A percentile compares a stretch with the other conserved stretches of the same genome.
Conservation (phyloP, 1,140 invertebrate species). For the Drosophila teissieri region DNA sequence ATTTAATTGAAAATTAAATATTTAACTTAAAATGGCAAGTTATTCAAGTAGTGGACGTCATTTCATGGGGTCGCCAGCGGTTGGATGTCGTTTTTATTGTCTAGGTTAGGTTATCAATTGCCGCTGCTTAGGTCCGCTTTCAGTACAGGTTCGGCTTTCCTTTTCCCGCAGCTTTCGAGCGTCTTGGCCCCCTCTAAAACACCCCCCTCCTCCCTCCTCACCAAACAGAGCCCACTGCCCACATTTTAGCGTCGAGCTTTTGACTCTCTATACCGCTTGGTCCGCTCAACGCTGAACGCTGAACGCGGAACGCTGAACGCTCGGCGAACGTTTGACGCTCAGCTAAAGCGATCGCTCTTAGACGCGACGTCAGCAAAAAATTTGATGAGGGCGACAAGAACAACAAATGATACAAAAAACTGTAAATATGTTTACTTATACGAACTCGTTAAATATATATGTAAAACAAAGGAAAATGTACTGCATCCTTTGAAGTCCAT, state of each 20-base stretch:
- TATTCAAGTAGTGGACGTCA: not conserved
- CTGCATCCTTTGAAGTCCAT: not conserved
- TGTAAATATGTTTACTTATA: conserved; percentile 5
- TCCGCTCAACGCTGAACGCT: conserved; percentile 1
- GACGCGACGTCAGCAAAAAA: conserved; percentile 77
- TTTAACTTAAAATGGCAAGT: not conserved
- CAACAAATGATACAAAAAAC: conserved; percentile 57
- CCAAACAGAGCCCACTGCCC: not conserved
- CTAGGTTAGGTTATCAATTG: conserved; percentile 49
- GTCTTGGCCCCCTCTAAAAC: not conserved
- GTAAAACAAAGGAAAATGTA: conserved; percentile 15
- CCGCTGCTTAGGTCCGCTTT: conserved; percentile 16
- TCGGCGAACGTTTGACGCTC: conserved; percentile 12
- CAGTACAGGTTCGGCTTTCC: conserved; percentile 41
- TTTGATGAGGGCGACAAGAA: conserved; percentile 55
- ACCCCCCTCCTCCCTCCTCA: not conserved
- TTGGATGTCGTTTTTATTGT: conserved; percentile 23
- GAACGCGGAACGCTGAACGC: not conserved
- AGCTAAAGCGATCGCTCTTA: conserved; percentile 50
- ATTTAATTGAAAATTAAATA: conserved; percentile 1
- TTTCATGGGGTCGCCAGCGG: conserved; percentile 13
- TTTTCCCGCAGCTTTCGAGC: conserved; percentile 28
- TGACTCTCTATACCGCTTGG: conserved; percentile 7
- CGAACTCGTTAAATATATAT: conserved; percentile 2
- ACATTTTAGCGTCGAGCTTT: conserved; percentile 20